These are phyloP conservation scores for Orius insidiosus DNA, from an alignment of 1,140 invertebrate genomes.

Conservation along the genomic window DNA sequence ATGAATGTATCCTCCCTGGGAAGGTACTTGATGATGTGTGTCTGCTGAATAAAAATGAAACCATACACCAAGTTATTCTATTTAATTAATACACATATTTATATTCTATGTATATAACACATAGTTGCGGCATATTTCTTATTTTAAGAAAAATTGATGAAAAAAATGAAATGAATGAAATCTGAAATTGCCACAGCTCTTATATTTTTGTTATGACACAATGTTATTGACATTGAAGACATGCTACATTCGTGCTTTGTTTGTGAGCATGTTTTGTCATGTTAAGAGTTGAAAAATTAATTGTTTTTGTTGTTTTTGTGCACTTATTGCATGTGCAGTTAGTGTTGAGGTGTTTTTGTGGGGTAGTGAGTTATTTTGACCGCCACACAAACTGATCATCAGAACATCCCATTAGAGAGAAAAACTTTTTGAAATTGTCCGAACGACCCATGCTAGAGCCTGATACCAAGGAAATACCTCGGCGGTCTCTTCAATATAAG, in stretches of 20 bases:
- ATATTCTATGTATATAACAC: constrained; percentile 5
- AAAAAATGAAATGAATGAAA: constrained; percentile 7
- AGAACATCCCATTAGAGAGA: constrained; percentile 5
- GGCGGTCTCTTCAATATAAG: constrained; percentile 73
- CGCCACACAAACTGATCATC: constrained; percentile 1
- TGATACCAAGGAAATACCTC: constrained; percentile 39
- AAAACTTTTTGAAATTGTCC: constrained; percentile 1
- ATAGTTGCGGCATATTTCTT: constrained; percentile 13
- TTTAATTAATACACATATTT: constrained; percentile 9
- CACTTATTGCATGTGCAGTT: too few relatives aligned
- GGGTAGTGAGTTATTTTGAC: background rate
- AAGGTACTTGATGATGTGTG: too few relatives aligned
- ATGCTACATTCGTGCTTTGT: constrained; percentile 13
- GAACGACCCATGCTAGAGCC: constrained; percentile 9
- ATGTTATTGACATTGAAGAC: constrained; percentile 6
- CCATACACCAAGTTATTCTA: constrained; percentile 11
- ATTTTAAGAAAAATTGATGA: constrained; percentile 1
- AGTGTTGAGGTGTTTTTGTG: too few relatives aligned
- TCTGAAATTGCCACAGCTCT: constrained; percentile 15
- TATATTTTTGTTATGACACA: constrained; percentile 9
- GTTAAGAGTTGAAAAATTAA: too few relatives aligned
- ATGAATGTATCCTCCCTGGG: too few relatives aligned
- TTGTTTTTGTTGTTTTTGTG: too few relatives aligned
- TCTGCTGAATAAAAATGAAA: constrained; percentile 4
- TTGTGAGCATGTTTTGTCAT: too few relatives aligned